phyloP scores from a whole-genome alignment of 2,113 vertebrate genomes.

The Scytalopus superciliaris region DNA sequence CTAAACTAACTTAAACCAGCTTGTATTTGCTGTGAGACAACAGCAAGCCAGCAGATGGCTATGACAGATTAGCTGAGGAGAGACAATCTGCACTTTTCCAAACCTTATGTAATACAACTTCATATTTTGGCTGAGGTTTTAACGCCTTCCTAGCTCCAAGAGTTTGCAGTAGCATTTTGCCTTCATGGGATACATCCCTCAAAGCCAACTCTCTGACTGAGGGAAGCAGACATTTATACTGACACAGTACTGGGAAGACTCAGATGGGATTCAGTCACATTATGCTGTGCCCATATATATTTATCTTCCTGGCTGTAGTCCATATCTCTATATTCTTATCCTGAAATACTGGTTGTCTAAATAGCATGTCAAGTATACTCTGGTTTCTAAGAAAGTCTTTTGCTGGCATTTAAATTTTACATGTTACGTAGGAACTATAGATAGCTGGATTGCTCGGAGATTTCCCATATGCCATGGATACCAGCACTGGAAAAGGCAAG shows the following conservation, averaged over 20 bases:
- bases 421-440: neutral
- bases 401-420: neutral
- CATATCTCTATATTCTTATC: neutral
- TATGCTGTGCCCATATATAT: neutral
- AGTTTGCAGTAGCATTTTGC: neutral
- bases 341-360: neutral
- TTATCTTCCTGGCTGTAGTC: neutral
- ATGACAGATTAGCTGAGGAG: neutral
- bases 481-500: neutral
- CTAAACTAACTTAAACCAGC: neutral
- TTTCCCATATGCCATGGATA: neutral
- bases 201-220: neutral
- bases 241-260: neutral
- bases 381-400: neutral
- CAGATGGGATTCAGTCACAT: neutral
- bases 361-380: neutral
- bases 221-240: neutral
- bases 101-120: neutral
- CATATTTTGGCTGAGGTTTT: neutral
- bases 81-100: neutral
- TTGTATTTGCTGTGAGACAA: slow-evolving; percentile 10
- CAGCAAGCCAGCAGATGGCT: slow-evolving; percentile 41
- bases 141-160: neutral
- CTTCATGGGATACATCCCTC: rapidly evolving
- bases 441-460: neutral